phyloP scores from a whole-genome alignment of 2,888 invertebrate genomes.

The Toxonevra muliebris region DNA sequence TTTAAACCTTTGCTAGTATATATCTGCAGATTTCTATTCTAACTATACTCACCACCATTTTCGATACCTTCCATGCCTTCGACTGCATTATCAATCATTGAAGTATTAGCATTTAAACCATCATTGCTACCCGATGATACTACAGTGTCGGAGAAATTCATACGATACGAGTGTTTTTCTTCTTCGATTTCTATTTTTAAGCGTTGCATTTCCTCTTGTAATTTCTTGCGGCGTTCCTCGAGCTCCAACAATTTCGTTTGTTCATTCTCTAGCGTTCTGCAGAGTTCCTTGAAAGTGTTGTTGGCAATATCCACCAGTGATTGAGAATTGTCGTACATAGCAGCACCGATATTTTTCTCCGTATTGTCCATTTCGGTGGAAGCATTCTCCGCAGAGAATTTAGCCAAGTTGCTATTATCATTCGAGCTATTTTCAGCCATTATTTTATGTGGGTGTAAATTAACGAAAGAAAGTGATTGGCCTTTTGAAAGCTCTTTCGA shows the following conservation, averaged over 20 bases:
- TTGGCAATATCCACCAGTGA: slow-evolving; percentile 39
- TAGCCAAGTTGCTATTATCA: slow-evolving; percentile 5
- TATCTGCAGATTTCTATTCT: too few species aligned
- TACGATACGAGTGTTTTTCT: slow-evolving; percentile 41
- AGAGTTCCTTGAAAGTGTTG: slow-evolving; percentile 45
- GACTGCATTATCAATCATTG: neutral
- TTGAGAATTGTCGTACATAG: slow-evolving; percentile 37
- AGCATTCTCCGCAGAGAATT: neutral
- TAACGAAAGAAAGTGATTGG: too few species aligned
- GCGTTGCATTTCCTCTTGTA: slow-evolving; percentile 46
- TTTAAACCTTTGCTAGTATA: too few species aligned
- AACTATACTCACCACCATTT: neutral
- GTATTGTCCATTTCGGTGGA: neutral
- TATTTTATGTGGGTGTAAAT: neutral
- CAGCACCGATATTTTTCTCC: neutral
- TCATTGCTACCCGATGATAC: too few species aligned
- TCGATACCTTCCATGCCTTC: slow-evolving; percentile 7
- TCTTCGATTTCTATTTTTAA: slow-evolving; percentile 46
- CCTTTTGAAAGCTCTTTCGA: neutral
- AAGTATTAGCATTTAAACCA: slow-evolving; percentile 3
- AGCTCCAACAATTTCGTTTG: slow-evolving; percentile 44
- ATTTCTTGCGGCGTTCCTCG: slow-evolving; percentile 44
- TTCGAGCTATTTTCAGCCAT: slow-evolving; percentile 20
- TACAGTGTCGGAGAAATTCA: slow-evolving; percentile 35
- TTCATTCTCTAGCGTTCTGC: slow-evolving; percentile 44